phyloP scores from a whole-genome alignment of 2,113 vertebrate species.

The Spizaetus ornatus region DNA sequence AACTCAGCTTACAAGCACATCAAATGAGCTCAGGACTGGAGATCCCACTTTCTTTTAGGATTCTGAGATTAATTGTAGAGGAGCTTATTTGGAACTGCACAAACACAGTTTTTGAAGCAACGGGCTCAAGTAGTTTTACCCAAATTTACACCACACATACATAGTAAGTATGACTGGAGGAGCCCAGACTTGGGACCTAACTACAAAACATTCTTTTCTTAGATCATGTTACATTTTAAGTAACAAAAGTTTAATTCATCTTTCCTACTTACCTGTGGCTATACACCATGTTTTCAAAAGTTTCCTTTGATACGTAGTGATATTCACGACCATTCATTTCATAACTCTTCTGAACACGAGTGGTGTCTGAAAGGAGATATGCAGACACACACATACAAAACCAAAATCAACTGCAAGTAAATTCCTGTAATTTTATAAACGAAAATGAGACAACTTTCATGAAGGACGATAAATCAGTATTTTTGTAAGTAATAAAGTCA shows the following conservation, averaged over 20 bases:
- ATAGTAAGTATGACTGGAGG: neutral
- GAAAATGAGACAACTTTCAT: neutral
- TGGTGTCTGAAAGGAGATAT: conserved; percentile 80
- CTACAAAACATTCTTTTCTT: neutral
- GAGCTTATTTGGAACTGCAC: neutral
- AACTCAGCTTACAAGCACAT: neutral
- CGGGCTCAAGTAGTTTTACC: neutral
- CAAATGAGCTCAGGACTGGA: neutral
- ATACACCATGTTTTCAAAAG: conserved; percentile 88
- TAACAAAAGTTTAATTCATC: neutral
- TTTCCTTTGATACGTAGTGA: conserved; percentile 87
- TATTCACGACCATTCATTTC: conserved; percentile 92
- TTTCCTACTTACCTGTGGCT: conserved; percentile 80
- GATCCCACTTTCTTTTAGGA: neutral
- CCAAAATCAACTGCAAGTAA: neutral
- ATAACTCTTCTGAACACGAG: conserved; percentile 84
- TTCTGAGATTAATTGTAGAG: neutral
- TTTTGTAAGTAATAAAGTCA: neutral
- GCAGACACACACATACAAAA: neutral
- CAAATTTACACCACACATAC: neutral
- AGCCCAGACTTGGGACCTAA: neutral
- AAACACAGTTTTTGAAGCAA: neutral
- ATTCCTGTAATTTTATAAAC: neutral
- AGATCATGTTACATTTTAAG: neutral
- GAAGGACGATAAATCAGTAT: neutral